Evolutionary conservation across 2,888 invertebrate species (phyloP).

Genomic region (Poecilobothrus nobilitatus): DNA sequence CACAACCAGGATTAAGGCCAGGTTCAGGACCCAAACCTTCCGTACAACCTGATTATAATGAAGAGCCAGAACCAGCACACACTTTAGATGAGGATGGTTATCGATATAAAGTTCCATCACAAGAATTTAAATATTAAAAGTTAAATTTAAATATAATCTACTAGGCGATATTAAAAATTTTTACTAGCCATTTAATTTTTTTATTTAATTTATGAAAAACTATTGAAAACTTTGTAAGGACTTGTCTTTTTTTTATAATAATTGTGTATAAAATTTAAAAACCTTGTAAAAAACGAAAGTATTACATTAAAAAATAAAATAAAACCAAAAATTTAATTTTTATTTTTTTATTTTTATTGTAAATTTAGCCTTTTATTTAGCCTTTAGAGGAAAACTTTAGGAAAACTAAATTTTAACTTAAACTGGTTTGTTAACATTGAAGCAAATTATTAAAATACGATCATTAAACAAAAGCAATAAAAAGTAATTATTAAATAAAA

Average conservation of each 20-base stretch:
- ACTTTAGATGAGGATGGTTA: constrained; percentile 38
- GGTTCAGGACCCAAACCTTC: neutral
- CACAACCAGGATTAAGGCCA: constrained; percentile 9
- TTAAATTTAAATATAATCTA: neutral
- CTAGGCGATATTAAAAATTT: neutral
- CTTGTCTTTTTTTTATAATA: neutral
- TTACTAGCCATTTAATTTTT: neutral
- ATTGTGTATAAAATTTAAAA: too few relatives aligned
- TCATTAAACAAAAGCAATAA: too few relatives aligned
- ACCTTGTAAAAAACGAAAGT: too few relatives aligned
- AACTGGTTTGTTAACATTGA: too few relatives aligned
- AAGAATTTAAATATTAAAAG: constrained; percentile 36
- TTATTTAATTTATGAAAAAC: neutral
- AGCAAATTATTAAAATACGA: too few relatives aligned
- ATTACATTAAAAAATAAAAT: too few relatives aligned
- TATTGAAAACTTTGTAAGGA: neutral
- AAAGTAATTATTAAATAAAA: too few relatives aligned
- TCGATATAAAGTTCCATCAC: constrained; percentile 40
- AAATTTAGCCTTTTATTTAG: too few relatives aligned
- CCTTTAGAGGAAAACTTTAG: too few relatives aligned
- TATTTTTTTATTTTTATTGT: too few relatives aligned
- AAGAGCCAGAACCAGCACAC: constrained; percentile 18
- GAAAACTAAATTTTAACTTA: too few relatives aligned
- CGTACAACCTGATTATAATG: neutral
- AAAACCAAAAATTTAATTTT: too few relatives aligned